A percentile compares a stretch with the other conserved stretches of the same genome.
Evolutionary conservation across 1,140 invertebrate species (phyloP).

Genomic region (Mya arenaria): DNA sequence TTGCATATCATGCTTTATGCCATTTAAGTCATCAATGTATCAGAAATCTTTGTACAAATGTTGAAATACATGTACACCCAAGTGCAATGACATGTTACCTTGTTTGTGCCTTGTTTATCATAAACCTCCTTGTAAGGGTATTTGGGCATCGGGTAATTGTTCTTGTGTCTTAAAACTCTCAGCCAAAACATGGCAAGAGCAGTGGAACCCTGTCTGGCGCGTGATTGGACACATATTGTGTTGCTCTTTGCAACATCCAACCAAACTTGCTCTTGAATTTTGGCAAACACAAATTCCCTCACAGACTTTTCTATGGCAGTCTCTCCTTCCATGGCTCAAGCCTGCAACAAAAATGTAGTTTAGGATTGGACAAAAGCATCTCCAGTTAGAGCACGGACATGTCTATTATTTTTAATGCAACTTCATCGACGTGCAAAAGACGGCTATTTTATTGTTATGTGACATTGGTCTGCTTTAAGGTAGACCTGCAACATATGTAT

Average conservation of each 20-base stretch:
- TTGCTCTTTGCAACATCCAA: conserved; percentile 59
- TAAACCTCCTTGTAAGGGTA: conserved; percentile 66
- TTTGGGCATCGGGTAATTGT: conserved; percentile 67
- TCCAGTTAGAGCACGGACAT: too few relatives aligned
- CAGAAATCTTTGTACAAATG: too few relatives aligned
- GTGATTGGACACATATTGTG: conserved; percentile 56
- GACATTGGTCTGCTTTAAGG: too few relatives aligned
- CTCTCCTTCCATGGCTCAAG: conserved; percentile 44
- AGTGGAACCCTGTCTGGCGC: conserved; percentile 56
- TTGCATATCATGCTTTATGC: too few relatives aligned
- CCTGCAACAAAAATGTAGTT: not conserved
- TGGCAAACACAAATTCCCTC: conserved; percentile 60
- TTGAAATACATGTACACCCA: too few relatives aligned
- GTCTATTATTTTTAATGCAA: too few relatives aligned
- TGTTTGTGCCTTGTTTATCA: conserved; percentile 60
- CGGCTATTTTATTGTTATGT: not conserved
- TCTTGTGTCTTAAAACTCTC: conserved; percentile 61
- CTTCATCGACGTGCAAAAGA: too few relatives aligned
- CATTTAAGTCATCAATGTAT: too few relatives aligned
- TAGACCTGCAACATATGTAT: too few relatives aligned
- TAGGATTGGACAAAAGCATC: too few relatives aligned
- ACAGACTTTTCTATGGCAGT: conserved; percentile 60
- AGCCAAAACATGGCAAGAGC: conserved; percentile 63
- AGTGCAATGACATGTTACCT: too few relatives aligned
- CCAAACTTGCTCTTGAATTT: conserved; percentile 62